Evolutionary conservation across 2,888 invertebrate genomes (phyloP).

Genomic region (Troglohyphantes excavatus): DNA sequence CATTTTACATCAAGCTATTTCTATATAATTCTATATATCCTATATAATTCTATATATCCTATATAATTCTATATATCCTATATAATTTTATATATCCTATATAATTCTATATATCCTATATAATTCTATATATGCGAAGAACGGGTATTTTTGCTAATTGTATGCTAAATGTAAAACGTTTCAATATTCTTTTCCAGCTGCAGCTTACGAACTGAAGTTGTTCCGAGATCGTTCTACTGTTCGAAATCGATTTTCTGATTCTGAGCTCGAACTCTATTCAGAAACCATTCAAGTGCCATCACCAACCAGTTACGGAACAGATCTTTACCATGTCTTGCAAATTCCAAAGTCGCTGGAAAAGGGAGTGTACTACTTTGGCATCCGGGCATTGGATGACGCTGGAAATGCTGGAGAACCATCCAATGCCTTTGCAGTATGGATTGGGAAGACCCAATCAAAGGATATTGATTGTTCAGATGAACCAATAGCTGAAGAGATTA

Average conservation of each 20-base stretch:
- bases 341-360: background rate
- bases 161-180: too few species aligned
- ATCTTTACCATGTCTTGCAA: background rate
- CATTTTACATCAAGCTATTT: too few species aligned
- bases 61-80: too few species aligned
- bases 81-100: too few species aligned
- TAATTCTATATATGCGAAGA: too few species aligned
- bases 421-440: constrained; percentile 32
- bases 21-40: too few species aligned
- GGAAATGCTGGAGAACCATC: constrained; percentile 55
- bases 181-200: constrained; percentile 37
- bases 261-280: constrained; percentile 9
- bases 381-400: constrained; percentile 54
- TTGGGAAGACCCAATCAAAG: background rate
- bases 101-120: too few species aligned
- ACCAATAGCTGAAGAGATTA: background rate
- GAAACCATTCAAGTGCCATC: constrained; percentile 19
- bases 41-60: too few species aligned
- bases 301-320: constrained; percentile 23
- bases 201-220: constrained; percentile 53
- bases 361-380: constrained; percentile 36
- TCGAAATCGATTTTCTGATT: constrained; percentile 24
- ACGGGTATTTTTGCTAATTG: too few species aligned
- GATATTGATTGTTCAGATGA: constrained; percentile 32
- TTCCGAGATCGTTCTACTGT: constrained; percentile 39